A percentile compares a stretch with the other conserved stretches of the same genome.
phyloP scores from a whole-genome alignment of 2,888 invertebrate species.

The Drosophila rubida region DNA sequence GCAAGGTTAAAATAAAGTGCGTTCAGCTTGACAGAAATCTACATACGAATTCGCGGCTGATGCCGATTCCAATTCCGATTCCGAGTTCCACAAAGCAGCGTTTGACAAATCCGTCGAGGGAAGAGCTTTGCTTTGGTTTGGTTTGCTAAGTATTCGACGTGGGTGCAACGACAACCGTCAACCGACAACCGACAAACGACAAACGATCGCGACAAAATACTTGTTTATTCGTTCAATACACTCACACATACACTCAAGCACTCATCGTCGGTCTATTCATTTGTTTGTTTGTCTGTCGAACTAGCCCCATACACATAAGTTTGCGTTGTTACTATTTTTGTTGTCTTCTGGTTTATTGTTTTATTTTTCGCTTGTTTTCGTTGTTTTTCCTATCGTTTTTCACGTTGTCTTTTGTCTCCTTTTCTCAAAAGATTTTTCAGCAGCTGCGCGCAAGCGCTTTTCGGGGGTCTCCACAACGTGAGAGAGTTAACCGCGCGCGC shows the following conservation, averaged over 20 bases:
- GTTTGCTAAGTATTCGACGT: slow-evolving; percentile 32
- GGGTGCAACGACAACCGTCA: slow-evolving; percentile 45
- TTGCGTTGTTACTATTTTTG: slow-evolving; percentile 33
- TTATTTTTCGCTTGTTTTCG: slow-evolving; percentile 9
- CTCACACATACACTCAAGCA: slow-evolving; percentile 17
- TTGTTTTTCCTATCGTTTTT: slow-evolving; percentile 20
- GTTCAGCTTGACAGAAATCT: slow-evolving; percentile 23
- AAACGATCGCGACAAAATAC: slow-evolving; percentile 22
- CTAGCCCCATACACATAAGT: slow-evolving; percentile 24
- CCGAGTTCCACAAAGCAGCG: slow-evolving; percentile 16
- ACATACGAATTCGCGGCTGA: slow-evolving; percentile 13
- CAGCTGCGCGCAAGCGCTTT: slow-evolving; percentile 39
- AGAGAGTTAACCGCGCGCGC: slow-evolving; percentile 60
- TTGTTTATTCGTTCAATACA: slow-evolving; percentile 25
- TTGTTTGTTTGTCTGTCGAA: slow-evolving; percentile 43
- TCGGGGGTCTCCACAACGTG: slow-evolving; percentile 11
- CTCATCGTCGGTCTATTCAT: slow-evolving; percentile 9
- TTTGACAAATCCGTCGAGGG: slow-evolving; percentile 45
- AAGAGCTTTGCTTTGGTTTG: slow-evolving; percentile 11
- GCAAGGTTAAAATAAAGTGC: slow-evolving; percentile 39
- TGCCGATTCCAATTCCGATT: slow-evolving; percentile 9
- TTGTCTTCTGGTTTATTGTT: slow-evolving; percentile 43
- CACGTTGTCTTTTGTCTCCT: slow-evolving; percentile 18
- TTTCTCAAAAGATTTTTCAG: slow-evolving; percentile 11
- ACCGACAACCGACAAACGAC: slow-evolving; percentile 2